Base-by-base conservation (phyloP, 2,888 invertebrate genomes). In the Cheilosia grossa region DNA sequence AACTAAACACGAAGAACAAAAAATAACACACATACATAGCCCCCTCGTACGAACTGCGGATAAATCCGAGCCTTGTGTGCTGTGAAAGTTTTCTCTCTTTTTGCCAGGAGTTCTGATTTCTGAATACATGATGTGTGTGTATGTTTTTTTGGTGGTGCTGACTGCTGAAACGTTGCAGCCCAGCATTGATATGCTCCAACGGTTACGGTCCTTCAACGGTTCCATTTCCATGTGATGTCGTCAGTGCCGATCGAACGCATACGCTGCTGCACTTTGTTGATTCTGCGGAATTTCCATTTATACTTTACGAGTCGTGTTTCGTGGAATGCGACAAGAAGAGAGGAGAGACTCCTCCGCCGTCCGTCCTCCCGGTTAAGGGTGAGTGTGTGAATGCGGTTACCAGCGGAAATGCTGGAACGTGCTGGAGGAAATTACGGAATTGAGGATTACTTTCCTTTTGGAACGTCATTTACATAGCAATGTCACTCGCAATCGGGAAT, bases 341-440 rank as follows among this genome's bases (percentile, higher is more conserved):
- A 21, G 51, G 24, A 21, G 24, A 21, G 21, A 30, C 33, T 21
- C 33, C 13, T 53, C 27, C 27, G 7, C 6, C 27, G 24, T 24
- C 24, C 24, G 24, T 24, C 6, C 2, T 1, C 13, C 33, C 15
- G 21, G 4, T 17, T 10, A 64, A 37, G 10, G 15, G 15, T 19
- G 15, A 44, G 30, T 70, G 47, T 40, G 53, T 33, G 51, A 77
- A 53, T 69, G 24, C 15, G 30, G 49, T 47, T 61, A 37, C 13
- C 37, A 51, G 58, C 42, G 33, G 59, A 30, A 30, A 27, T 66
- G 51, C 64, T 24, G 33, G 58, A 33, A 53, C 44, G 66, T 33
- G 42, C 73, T 51, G 59, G 73, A 73, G 51, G 79, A 79, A 73
- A 73, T 79, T 79, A 73, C 73, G 63, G 73, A 73, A 79, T 59